Percentiles rank a stretch among this genome's conserved stretches.
These are phyloP conservation scores for Gymnarchus niloticus DNA, from an alignment of 2,113 vertebrate genomes.

Conservation along the genomic window DNA sequence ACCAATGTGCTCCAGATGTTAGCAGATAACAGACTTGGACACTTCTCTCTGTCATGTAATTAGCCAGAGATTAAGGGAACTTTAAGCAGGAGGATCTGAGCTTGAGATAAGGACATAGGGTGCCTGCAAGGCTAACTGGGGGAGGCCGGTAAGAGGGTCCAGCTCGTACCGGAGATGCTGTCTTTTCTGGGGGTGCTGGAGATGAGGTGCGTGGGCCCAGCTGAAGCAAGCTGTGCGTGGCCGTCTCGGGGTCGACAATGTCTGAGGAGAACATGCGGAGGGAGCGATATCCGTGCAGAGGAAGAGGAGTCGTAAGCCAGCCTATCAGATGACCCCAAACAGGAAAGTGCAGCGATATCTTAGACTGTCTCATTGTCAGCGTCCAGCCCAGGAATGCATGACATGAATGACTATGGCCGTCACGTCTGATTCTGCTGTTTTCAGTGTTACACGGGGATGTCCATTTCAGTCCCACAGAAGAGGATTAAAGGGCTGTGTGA, in stretches of 20 bases:
- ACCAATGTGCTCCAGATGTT: slow-evolving; percentile 39
- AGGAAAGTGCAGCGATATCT: slow-evolving; percentile 48
- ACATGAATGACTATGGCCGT: slow-evolving; percentile 51
- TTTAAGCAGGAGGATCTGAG: slow-evolving; percentile 51
- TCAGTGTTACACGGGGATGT: slow-evolving; percentile 60
- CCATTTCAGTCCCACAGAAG: slow-evolving; percentile 56
- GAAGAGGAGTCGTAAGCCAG: slow-evolving; percentile 31
- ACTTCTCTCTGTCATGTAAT: slow-evolving; percentile 54
- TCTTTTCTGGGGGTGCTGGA: neutral
- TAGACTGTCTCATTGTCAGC: slow-evolving; percentile 40
- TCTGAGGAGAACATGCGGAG: neutral
- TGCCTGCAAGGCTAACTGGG: slow-evolving; percentile 35
- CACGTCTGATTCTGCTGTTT: slow-evolving; percentile 55
- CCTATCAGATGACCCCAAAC: slow-evolving; percentile 49
- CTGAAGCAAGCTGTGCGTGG: neutral
- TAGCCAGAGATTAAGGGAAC: slow-evolving; percentile 63
- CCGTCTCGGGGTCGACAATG: neutral
- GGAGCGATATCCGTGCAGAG: slow-evolving; percentile 34
- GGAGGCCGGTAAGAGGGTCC: slow-evolving; percentile 18
- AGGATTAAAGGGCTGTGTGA: slow-evolving; percentile 48
- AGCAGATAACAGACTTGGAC: slow-evolving; percentile 51
- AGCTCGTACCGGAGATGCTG: neutral
- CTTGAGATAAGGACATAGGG: slow-evolving; percentile 55
- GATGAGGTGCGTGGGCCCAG: neutral
- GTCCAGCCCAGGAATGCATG: slow-evolving; percentile 49